Conservation (phyloP, 2,113 vertebrate species). For the Andinoacara biseriatus region DNA sequence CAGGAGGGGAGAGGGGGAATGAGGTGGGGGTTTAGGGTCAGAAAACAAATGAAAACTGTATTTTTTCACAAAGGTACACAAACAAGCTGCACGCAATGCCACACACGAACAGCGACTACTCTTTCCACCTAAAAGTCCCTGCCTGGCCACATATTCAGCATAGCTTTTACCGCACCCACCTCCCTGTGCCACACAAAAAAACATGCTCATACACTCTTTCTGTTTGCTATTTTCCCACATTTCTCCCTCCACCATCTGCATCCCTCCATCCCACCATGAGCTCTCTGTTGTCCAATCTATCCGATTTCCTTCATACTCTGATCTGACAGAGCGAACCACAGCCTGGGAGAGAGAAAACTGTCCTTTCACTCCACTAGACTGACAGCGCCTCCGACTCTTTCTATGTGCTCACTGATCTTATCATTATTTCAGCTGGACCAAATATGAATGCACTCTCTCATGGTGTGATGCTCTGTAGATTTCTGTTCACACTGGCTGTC, state of each 20-base stretch:
- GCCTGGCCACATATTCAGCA: conserved; percentile 1
- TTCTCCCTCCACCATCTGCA: conserved; percentile 2
- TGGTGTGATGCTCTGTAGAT: conserved; percentile 43
- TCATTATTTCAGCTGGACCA: conserved; percentile 61
- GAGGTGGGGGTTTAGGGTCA: conserved; percentile 27
- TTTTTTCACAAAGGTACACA: conserved; percentile 20
- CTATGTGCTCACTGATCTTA: conserved; percentile 56
- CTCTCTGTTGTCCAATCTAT: conserved; percentile 17
- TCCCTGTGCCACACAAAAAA: background rate
- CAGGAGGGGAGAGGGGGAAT: background rate
- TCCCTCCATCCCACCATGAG: conserved; percentile 17
- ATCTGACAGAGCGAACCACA: conserved; percentile 33
- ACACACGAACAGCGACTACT: background rate
- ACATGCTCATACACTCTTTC: background rate
- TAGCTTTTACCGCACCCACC: conserved; percentile 7
- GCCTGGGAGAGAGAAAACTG: conserved; percentile 31
- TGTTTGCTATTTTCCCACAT: background rate
- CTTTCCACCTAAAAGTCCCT: conserved; percentile 19
- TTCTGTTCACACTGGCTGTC: conserved; percentile 34
- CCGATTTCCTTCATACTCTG: conserved; percentile 8
- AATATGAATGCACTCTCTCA: conserved; percentile 52
- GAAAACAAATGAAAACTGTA: conserved; percentile 36
- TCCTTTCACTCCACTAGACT: conserved; percentile 53
- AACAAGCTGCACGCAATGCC: conserved; percentile 22
- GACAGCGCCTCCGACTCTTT: conserved; percentile 39